phyloP scores from a whole-genome alignment of 2,797 vertebrate genomes.

The Taeniopygia guttata region DNA sequence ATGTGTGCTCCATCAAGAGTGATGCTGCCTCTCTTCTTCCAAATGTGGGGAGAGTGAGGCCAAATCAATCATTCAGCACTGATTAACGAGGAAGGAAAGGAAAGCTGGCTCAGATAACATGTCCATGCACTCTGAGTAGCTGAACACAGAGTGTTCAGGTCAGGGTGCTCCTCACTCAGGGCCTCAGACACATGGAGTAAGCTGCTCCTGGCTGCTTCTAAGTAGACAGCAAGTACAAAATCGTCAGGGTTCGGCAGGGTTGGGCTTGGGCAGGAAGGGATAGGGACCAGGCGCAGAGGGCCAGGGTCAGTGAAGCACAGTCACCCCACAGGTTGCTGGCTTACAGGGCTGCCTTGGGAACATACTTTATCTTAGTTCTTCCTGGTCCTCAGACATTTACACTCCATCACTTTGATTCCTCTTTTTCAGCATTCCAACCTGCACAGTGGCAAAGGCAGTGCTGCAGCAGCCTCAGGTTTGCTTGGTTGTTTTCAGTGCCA shows the following conservation, averaged over 20 bases:
- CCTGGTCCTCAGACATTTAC: not conserved
- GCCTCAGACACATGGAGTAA: not conserved
- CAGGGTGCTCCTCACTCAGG: not conserved
- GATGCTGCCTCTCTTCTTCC: not conserved
- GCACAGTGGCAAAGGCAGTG: not conserved
- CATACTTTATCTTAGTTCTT: not conserved
- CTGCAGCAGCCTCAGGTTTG: not conserved
- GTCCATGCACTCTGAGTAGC: not conserved
- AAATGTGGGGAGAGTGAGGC: not conserved
- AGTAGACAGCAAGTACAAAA: not conserved
- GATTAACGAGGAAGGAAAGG: not conserved
- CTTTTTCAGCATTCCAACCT: not conserved
- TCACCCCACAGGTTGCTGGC: not conserved
- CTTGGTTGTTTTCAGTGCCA: not conserved
- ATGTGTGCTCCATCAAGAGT: fast-evolving
- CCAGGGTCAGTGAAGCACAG: not conserved
- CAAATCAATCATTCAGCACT: not conserved
- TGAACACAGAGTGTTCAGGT: not conserved
- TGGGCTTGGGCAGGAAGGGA: not conserved
- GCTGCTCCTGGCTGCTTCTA: not conserved
- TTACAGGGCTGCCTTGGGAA: not conserved
- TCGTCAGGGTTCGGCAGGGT: not conserved
- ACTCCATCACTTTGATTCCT: not conserved
- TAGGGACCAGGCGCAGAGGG: not conserved
- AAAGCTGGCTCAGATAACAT: not conserved